These are phyloP conservation scores for Hippasteria phrygiana DNA, from an alignment of 53 echinoderm and acorn worm species.

Conservation along the genomic window DNA sequence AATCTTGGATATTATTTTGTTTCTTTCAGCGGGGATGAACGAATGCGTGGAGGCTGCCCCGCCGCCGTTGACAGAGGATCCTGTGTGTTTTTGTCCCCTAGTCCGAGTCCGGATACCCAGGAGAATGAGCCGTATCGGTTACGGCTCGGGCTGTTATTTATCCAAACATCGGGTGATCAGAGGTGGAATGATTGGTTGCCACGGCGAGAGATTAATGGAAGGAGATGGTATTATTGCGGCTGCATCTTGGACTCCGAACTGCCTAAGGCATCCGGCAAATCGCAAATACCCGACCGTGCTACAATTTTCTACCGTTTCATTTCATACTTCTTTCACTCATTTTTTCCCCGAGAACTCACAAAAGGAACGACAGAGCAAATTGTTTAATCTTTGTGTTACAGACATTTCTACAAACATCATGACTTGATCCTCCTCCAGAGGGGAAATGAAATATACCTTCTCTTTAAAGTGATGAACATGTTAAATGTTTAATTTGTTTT, in stretches of 20 bases:
- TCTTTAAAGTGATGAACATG: too few relatives aligned
- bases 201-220: conserved; percentile 38
- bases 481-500: too few relatives aligned
- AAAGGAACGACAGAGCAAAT: background rate
- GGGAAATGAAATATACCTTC: too few relatives aligned
- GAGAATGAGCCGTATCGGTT: conserved; percentile 25
- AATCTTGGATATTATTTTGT: background rate
- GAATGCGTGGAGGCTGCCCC: background rate
- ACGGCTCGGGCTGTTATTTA: conserved; percentile 26
- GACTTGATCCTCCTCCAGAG: too few relatives aligned
- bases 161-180: conserved; percentile 45
- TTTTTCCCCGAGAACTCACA: background rate
- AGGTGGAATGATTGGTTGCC: conserved; percentile 38
- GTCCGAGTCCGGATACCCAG: background rate
- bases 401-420: background rate
- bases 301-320: background rate
- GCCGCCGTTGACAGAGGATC: background rate
- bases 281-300: background rate
- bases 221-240: conserved; percentile 39
- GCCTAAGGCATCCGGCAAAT: conserved; percentile 1
- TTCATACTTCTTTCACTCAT: background rate
- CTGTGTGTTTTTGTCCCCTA: background rate
- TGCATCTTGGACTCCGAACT: conserved; percentile 16
- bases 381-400: background rate
- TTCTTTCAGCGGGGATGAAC: background rate